Evolutionary conservation across 2,797 vertebrate species (phyloP), one percentile per base, ranked within the genome.

Genomic region (Mormyrops boulengeri): DNA sequence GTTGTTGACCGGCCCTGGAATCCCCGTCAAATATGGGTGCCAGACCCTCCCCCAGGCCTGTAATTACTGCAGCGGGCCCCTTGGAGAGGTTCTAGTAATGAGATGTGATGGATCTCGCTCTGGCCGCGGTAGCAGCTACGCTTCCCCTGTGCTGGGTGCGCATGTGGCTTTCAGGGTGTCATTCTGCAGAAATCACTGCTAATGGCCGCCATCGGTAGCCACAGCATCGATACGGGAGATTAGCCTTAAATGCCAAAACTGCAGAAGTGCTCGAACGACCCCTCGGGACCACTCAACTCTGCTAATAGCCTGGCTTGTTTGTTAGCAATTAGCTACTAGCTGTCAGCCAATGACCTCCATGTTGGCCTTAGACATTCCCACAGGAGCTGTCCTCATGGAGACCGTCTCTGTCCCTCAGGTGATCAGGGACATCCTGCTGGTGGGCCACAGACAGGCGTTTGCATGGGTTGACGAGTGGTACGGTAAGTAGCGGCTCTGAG

Each of bases 401-500:
- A 8, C 26, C 0, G 22, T 57, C 30, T 87, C 52, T 87, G 49
- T 55, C 50, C 85, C 52, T 11, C 91, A 96, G 96, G 95, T 96
- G 44, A 96, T 96, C 90, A 94, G 95, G 62, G 96, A 96, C 60
- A 93, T 96, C 89, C 90, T 96, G 88, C 92, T 96, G 89, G 94
- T 96, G 0, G 96, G 95, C 47, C 95, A 96, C 91, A 92, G 95
- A 30, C 96, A 96, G 92, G 95, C 96, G 0, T 96, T 96, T 0
- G 92, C 95, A 22, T 96, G 96, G 96, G 93, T 96, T 91, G 96
- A 96, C 5, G 96, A 96, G 90, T 96, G 96, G 95, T 95, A 94
- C 1, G 93, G 96, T 96, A 93, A 95, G 96, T 95, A 60, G 82
- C 8, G 6, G 49, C 47, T 30, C 12, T 47, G 77, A 82, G 19